A percentile compares a stretch with the other conserved stretches of the same genome.
Evolutionary conservation across 1,140 invertebrate genomes (phyloP).

Genomic region (Hypsibius dujardini): DNA sequence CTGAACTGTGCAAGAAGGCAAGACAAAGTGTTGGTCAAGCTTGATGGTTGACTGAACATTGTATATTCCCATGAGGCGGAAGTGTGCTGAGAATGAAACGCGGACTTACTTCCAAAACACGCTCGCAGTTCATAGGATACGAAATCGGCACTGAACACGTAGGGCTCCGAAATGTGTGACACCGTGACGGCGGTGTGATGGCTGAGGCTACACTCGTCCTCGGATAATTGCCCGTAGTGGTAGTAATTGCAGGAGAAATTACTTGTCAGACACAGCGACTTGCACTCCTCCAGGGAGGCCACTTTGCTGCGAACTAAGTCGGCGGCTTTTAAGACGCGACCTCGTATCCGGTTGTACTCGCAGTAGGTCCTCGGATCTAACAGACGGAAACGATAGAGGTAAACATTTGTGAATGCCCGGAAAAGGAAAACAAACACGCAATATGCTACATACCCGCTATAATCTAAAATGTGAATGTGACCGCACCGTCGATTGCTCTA

Average conservation of each 20-base stretch:
- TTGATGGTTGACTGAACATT: too few species aligned
- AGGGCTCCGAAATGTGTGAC: constrained; percentile 64
- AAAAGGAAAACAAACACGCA: too few species aligned
- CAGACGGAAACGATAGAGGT: constrained; percentile 25
- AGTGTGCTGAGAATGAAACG: too few species aligned
- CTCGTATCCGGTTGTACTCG: constrained; percentile 68
- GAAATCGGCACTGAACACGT: constrained; percentile 64
- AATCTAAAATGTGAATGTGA: too few species aligned
- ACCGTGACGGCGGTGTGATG: constrained; percentile 73
- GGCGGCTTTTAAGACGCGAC: constrained; percentile 21
- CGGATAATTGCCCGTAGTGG: constrained; percentile 65
- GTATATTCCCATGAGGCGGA: too few species aligned
- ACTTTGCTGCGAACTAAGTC: constrained; percentile 32
- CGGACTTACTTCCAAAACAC: constrained; percentile 55
- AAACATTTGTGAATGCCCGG: too few species aligned
- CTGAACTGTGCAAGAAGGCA: too few species aligned
- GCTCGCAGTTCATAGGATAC: constrained; percentile 71
- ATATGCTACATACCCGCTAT: too few species aligned
- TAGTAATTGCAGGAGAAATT: constrained; percentile 71
- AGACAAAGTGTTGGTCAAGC: too few species aligned
- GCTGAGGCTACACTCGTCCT: constrained; percentile 72
- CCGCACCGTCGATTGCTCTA: too few species aligned
- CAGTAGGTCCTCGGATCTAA: constrained; percentile 41
- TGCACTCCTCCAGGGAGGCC: constrained; percentile 56
- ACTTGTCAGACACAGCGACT: constrained; percentile 67